Conservation (phyloP, 2,888 invertebrate genomes). For the Parnassius smintheus region DNA sequence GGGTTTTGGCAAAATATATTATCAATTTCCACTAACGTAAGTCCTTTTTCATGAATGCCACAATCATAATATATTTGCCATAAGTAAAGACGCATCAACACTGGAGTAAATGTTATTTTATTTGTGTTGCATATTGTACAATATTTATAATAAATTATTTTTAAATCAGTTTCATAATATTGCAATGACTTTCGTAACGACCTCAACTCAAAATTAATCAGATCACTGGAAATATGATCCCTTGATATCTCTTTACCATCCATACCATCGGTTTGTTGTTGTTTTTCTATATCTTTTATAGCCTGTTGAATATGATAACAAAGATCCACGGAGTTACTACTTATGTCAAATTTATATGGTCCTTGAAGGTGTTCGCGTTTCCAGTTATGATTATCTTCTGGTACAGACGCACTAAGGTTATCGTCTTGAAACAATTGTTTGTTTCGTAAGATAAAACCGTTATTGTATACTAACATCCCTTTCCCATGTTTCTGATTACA, state of each 20-base stretch:
- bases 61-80: slow-evolving; percentile 84
- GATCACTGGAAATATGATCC: slow-evolving; percentile 38
- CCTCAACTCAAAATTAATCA: slow-evolving; percentile 64
- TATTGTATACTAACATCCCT: slow-evolving; percentile 79
- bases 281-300: slow-evolving; percentile 57
- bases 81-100: slow-evolving; percentile 77
- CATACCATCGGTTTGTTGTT: slow-evolving; percentile 40
- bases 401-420: slow-evolving; percentile 55
- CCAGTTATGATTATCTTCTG: slow-evolving; percentile 34
- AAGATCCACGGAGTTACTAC: slow-evolving; percentile 65
- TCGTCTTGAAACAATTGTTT: slow-evolving; percentile 77
- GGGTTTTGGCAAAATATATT: slow-evolving; percentile 68
- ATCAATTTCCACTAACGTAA: slow-evolving; percentile 78
- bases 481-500: slow-evolving; percentile 80
- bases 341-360: slow-evolving; percentile 53
- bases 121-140: slow-evolving; percentile 68
- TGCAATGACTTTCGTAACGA: slow-evolving; percentile 68
- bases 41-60: slow-evolving; percentile 67
- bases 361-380: slow-evolving; percentile 38
- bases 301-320: slow-evolving; percentile 67
- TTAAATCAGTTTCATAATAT: slow-evolving; percentile 70
- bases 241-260: slow-evolving; percentile 27
- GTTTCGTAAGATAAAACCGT: slow-evolving; percentile 72
- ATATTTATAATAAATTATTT: slow-evolving; percentile 75
- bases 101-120: slow-evolving; percentile 57